Evolutionary conservation across 2,888 invertebrate species (phyloP).

Genomic region (Lamellibrachia satsuma): DNA sequence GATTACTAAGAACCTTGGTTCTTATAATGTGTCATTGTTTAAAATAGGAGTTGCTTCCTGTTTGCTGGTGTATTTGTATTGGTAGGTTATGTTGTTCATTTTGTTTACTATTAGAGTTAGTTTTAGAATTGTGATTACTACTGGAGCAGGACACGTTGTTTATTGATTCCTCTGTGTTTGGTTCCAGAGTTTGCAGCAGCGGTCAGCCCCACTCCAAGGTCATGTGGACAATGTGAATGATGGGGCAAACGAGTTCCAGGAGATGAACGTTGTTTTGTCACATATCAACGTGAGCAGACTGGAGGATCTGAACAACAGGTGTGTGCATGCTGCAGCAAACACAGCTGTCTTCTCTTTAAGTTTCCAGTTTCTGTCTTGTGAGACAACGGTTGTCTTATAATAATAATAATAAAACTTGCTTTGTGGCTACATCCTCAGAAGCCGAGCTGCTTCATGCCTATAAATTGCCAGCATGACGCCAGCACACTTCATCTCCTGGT

Average conservation of each 20-base stretch:
- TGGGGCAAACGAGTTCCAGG: constrained; percentile 77
- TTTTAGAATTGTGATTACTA: neutral
- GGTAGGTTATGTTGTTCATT: neutral
- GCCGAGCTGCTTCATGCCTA: too few relatives aligned
- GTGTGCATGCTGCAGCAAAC: neutral
- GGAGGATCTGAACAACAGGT: constrained; percentile 81
- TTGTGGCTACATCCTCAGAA: too few relatives aligned
- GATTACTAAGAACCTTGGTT: neutral
- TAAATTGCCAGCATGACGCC: too few relatives aligned
- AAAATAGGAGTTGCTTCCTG: neutral
- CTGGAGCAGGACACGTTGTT: neutral
- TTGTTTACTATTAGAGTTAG: neutral
- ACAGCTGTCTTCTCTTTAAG: neutral
- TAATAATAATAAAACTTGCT: too few relatives aligned
- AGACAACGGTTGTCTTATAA: neutral
- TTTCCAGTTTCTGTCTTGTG: neutral
- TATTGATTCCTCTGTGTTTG: neutral
- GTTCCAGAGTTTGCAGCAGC: constrained; percentile 78
- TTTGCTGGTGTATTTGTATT: neutral
- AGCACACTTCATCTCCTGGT: too few relatives aligned
- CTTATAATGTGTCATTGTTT: neutral
- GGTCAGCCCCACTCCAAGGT: constrained; percentile 75
- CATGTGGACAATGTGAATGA: constrained; percentile 80
- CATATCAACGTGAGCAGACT: constrained; percentile 74
- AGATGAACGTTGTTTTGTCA: constrained; percentile 78